Base-by-base conservation (phyloP, 2,797 vertebrate genomes). In the Sphenodon punctatus region DNA sequence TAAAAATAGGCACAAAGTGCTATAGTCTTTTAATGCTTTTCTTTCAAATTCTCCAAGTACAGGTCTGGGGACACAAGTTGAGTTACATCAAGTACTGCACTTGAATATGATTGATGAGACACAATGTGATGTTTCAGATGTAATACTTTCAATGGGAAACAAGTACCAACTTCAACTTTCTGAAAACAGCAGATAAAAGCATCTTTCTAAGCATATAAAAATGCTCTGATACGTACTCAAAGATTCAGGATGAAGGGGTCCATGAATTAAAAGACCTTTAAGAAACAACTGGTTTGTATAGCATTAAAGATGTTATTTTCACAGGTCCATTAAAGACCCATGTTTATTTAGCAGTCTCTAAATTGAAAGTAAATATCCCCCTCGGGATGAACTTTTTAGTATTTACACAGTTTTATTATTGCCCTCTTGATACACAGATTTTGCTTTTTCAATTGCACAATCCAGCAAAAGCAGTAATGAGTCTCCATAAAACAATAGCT, bases 41-140 rank as follows among this genome's bases (percentile, higher is more conserved):
- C 20, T 65, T 49, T 65, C 10, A 64, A 67, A 83, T 81, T 87
- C 83, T 46, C 59, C 59, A 75, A 48, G 15, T 85, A 58, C 59
- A 69, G 38, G n/a, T 80, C 75, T 82, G 19, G 45, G 75, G 39
- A 77, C 6, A 59, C 46, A 88, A 36, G 27, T 80, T 56, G 72
- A 80, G 25, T 48, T 75, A 43, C 63, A 73, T 75, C 34, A 85
- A 72, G 38, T 16, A 41, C 16, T 15, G 42, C 16, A 46, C 25
- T 27, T 46, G 55, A 67, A 53, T 56, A 69, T 80, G 55, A 55
- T 11, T 56, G 48, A 63, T 63, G 66, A 81, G 48, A 51, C 66
- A 7, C 9, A 68, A 34, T 14, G 17, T 65, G 12, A 67, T 43
- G 17, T 19, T 49, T 73, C 30, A 63, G 16, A 56, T 63, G 36